Base-by-base conservation (phyloP, 1,140 invertebrate species). In the Drosophila mayri region DNA sequence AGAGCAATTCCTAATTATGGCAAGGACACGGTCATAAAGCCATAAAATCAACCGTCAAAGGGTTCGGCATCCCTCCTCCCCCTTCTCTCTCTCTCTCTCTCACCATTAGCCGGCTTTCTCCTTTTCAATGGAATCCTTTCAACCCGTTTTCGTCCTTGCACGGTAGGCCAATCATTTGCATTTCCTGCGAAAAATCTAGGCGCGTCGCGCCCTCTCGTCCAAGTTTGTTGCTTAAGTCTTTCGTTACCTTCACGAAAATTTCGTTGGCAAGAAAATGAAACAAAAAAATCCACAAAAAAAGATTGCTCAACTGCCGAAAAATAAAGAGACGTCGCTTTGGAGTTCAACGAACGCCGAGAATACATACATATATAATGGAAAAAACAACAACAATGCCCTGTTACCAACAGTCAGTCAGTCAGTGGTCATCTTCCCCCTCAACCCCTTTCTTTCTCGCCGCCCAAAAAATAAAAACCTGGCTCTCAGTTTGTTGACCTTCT, bases 161-260 rank as follows among this genome's bases (percentile, higher is more conserved):
- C 79, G 82, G 83, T 87, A 86, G 83, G 83, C 79, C 86, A 86
- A 86, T 85, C 67, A 60, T 52, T 60, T 35, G 55, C 41, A 35
- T 52, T 81, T 77, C 74, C 60, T 57, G 47, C 22, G 68, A 86
- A 87, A 54, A 57, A 71, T 66, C n/a, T 44, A 79, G 60, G 40
- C 50, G 65, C 49, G 41, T 32, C 57, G 65, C 47, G 41, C 43
- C 75, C 67, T 50, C 70, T 50, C 22, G 46, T 10, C 58, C 59
- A 76, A 87, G 83, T 87, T 87, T 41, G 83, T 87, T 64, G 84
- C 83, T 55, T 86, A 87, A 87, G 83, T 86, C 83, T 83, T 86
- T 87, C 76, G 76, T 76, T 72, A 59, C 37, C 37, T 12, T 8
- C 22, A 49, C n/a, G 49, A 59, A 72, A 71, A 79, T 52, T 47